These are phyloP conservation scores for Cyprinella venusta DNA, from an alignment of 2,797 vertebrate species.

Conservation along the genomic window DNA sequence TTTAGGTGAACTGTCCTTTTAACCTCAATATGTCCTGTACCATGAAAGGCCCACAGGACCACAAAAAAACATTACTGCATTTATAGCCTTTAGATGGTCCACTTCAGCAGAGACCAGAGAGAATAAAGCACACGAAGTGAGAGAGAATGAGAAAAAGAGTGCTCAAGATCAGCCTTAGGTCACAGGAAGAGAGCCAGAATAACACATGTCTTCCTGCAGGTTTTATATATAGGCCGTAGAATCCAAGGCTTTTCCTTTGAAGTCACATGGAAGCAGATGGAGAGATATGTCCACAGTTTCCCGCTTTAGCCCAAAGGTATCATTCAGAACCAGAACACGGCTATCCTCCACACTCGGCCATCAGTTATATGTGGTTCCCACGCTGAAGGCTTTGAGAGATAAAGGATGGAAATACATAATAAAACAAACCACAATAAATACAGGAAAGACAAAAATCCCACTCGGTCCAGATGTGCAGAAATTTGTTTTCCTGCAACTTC, in stretches of 20 bases:
- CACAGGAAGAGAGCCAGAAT: slow-evolving; percentile 58
- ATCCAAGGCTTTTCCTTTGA: slow-evolving; percentile 61
- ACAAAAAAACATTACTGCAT: slow-evolving; percentile 12
- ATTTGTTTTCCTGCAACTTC: slow-evolving; percentile 44
- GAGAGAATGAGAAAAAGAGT: slow-evolving; percentile 36
- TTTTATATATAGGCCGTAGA: slow-evolving; percentile 57
- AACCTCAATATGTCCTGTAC: background rate
- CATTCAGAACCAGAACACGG: slow-evolving; percentile 42
- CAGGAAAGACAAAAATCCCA: slow-evolving; percentile 53
- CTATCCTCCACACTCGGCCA: slow-evolving; percentile 43
- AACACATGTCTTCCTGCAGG: slow-evolving; percentile 60
- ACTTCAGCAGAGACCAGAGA: slow-evolving; percentile 29
- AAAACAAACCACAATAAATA: slow-evolving; percentile 57
- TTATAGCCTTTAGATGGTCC: slow-evolving; percentile 45
- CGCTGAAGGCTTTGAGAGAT: slow-evolving; percentile 40
- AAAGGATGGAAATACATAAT: slow-evolving; percentile 54
- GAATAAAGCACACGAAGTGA: slow-evolving; percentile 50
- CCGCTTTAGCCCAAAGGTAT: slow-evolving; percentile 57
- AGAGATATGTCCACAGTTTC: slow-evolving; percentile 51
- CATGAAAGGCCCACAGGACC: slow-evolving; percentile 18
- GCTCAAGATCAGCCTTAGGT: slow-evolving; percentile 50
- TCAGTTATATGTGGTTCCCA: slow-evolving; percentile 53
- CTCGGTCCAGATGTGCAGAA: slow-evolving; percentile 45
- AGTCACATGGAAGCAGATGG: slow-evolving; percentile 58
- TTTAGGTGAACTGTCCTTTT: background rate